These are phyloP conservation scores for Rhodeus uyekii DNA, from an alignment of 2,797 vertebrate species.

Conservation along the genomic window DNA sequence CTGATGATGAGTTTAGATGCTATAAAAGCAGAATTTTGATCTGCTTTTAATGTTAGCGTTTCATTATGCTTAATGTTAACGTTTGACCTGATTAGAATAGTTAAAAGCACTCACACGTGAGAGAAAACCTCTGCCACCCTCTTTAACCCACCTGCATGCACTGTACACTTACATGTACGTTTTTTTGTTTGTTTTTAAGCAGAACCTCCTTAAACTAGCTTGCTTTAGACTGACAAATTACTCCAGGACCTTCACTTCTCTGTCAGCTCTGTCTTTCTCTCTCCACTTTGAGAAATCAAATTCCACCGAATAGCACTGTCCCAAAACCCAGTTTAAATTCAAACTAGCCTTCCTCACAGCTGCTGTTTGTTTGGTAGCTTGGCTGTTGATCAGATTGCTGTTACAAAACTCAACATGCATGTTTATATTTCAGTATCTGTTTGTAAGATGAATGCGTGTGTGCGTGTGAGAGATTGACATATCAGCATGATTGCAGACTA, in stretches of 20 bases:
- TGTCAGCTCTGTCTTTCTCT: not conserved
- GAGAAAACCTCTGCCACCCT: slow-evolving; percentile 21
- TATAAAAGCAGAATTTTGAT: not conserved
- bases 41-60: not conserved
- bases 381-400: slow-evolving; percentile 29
- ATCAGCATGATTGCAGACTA: slow-evolving; percentile 15
- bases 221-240: not conserved
- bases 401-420: slow-evolving; percentile 20
- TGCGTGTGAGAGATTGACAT: not conserved
- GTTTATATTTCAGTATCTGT: slow-evolving; percentile 8
- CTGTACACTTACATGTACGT: not conserved
- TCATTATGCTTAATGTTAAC: not conserved
- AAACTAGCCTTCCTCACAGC: slow-evolving; percentile 7
- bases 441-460: not conserved
- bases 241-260: slow-evolving; percentile 4
- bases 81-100: not conserved
- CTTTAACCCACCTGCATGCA: slow-evolving; percentile 23
- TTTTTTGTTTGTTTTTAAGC: not conserved
- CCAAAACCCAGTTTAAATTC: not conserved
- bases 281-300: not conserved
- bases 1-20: not conserved
- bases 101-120: slow-evolving; percentile 2
- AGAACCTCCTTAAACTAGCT: slow-evolving; percentile 1
- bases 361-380: slow-evolving; percentile 41
- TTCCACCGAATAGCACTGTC: not conserved